Conservation (phyloP, 2,888 invertebrate species). For the Lasioglossum lativentre region DNA sequence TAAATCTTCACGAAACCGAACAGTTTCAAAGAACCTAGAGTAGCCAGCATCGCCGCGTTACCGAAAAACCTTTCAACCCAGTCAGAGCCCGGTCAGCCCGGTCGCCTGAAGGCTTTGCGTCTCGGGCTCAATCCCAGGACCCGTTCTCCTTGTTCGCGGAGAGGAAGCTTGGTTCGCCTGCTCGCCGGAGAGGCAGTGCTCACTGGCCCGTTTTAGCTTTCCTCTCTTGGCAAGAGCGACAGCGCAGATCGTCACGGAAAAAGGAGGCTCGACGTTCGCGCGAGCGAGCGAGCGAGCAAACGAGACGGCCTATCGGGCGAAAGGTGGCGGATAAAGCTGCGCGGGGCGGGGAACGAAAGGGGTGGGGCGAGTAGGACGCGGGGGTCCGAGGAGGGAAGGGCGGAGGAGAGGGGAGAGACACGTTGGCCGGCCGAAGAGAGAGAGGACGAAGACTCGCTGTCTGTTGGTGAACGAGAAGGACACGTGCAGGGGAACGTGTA, state of each 20-base stretch:
- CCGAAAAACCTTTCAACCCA: not conserved
- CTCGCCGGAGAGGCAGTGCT: constrained; percentile 55
- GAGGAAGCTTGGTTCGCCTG: constrained; percentile 53
- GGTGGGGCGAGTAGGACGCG: not conserved
- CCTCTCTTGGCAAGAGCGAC: constrained; percentile 62
- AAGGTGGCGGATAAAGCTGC: constrained; percentile 38
- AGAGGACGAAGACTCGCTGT: constrained; percentile 57
- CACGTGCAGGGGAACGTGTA: constrained; percentile 38
- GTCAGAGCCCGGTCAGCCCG: not conserved
- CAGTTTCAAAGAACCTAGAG: not conserved
- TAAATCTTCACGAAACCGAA: not conserved
- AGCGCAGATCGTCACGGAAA: constrained; percentile 52
- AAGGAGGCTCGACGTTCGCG: constrained; percentile 38
- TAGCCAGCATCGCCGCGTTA: not conserved
- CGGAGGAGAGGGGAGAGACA: not conserved
- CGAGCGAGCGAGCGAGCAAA: constrained; percentile 52
- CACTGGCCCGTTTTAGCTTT: constrained; percentile 73
- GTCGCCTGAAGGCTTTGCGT: not conserved
- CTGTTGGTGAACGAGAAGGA: constrained; percentile 63
- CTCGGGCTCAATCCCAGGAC: constrained; percentile 35
- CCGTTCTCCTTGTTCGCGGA: constrained; percentile 20
- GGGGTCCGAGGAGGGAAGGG: not conserved
- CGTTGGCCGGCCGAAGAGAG: constrained; percentile 20
- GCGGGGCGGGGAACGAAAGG: not conserved
- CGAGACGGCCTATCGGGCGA: constrained; percentile 46